Evolutionary conservation across 2,113 vertebrate species (phyloP).

Genomic region (Madoqua kirkii): DNA sequence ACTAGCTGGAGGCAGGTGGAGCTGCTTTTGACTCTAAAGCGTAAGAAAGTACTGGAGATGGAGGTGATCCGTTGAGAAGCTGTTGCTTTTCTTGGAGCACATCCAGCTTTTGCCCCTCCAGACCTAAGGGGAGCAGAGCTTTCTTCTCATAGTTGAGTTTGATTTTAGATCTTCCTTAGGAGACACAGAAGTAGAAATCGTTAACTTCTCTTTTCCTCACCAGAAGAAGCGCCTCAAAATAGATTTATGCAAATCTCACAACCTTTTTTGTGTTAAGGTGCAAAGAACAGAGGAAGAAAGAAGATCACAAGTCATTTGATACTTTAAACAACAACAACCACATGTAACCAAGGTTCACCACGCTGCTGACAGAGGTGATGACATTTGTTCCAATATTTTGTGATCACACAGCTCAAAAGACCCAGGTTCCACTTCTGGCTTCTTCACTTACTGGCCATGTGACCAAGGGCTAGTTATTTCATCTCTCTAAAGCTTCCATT

Average conservation of each 20-base stretch:
- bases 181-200: slow-evolving; percentile 54
- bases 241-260: slow-evolving; percentile 70
- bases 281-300: slow-evolving; percentile 58
- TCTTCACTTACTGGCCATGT: background rate
- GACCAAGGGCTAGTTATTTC: background rate
- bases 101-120: background rate
- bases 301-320: slow-evolving; percentile 13
- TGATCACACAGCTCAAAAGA: background rate
- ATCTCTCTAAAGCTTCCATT: background rate
- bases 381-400: background rate
- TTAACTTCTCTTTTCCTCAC: slow-evolving; percentile 70
- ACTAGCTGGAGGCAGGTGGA: background rate
- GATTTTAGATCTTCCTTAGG: slow-evolving; percentile 52
- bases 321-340: slow-evolving; percentile 40
- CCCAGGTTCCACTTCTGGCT: background rate
- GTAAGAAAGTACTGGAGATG: background rate
- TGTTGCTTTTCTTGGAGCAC: background rate
- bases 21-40: background rate
- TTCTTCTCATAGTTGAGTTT: slow-evolving; percentile 42
- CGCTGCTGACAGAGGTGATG: background rate
- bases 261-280: slow-evolving; percentile 52
- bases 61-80: background rate
- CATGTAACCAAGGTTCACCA: background rate
- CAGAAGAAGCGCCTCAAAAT: slow-evolving; percentile 58
- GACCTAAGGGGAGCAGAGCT: background rate